phyloP scores from a whole-genome alignment of 2,797 vertebrate species.

The Lutjanus campechanus region DNA sequence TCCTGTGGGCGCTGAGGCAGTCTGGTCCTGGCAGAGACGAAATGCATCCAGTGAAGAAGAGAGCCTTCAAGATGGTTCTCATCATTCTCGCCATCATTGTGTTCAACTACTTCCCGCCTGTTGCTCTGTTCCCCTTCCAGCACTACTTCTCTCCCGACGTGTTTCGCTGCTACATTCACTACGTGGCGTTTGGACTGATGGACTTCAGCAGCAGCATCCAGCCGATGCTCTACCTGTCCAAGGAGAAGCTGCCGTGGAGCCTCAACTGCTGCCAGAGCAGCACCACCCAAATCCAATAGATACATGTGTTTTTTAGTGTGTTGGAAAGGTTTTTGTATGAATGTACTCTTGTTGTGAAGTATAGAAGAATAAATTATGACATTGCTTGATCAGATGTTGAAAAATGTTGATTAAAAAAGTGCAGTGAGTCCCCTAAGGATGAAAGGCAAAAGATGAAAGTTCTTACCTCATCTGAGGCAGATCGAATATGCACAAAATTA shows the following conservation, averaged over 20 bases:
- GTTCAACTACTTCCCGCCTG: constrained; percentile 86
- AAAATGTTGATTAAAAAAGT: constrained; percentile 3
- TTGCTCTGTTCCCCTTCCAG: constrained; percentile 85
- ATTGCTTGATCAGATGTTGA: background rate
- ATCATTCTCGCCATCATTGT: constrained; percentile 86
- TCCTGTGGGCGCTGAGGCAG: constrained; percentile 78
- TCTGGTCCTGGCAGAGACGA: constrained; percentile 79
- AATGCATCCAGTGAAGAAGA: constrained; percentile 88
- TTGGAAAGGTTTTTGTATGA: background rate
- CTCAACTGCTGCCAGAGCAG: constrained; percentile 50
- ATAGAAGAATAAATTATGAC: background rate
- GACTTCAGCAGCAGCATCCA: constrained; percentile 88
- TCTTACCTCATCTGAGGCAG: background rate
- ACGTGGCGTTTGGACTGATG: constrained; percentile 84
- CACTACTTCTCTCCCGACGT: constrained; percentile 76
- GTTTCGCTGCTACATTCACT: constrained; percentile 83
- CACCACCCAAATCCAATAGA: background rate
- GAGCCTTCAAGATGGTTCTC: constrained; percentile 86
- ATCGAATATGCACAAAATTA: background rate
- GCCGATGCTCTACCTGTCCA: constrained; percentile 85
- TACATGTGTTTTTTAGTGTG: background rate
- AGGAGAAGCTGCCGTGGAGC: constrained; percentile 61
- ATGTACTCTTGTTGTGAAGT: constrained; percentile 10
- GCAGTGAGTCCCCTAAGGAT: background rate
- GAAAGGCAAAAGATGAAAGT: background rate